A percentile compares a stretch with the other conserved stretches of the same genome.
phyloP scores from a whole-genome alignment of 1,140 invertebrate species.

The Brachionus plicatilis region DNA sequence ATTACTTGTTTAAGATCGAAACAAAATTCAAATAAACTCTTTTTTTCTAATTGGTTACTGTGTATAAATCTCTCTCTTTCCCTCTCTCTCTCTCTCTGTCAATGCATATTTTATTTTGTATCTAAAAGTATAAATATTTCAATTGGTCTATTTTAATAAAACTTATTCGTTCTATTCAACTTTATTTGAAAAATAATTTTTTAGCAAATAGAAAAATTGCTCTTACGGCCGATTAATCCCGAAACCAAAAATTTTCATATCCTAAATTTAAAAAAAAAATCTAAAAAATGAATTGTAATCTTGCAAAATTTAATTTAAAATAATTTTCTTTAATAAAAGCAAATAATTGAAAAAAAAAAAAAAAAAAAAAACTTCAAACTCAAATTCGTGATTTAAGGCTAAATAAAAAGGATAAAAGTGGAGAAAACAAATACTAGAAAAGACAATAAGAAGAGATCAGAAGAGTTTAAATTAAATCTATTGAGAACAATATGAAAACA shows the following conservation, averaged over 20 bases:
- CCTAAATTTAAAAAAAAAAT: no score
- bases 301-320: neutral
- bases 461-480: conserved; percentile 5
- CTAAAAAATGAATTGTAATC: neutral
- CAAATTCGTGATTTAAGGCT: conserved; percentile 4
- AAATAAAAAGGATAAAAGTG: neutral
- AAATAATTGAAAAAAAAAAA: neutral
- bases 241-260: no score
- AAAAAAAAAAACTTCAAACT: neutral
- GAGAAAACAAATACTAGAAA: neutral
- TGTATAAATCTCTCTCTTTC: neutral
- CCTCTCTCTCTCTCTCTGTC: no score
- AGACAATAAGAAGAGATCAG: neutral
- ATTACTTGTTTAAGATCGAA: conserved; percentile 4
- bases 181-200: neutral
- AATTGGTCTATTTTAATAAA: neutral
- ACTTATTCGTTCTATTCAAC: neutral
- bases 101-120: neutral
- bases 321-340: neutral
- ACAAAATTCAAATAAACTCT: conserved; percentile 14
- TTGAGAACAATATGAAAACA: neutral
- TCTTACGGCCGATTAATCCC: neutral
- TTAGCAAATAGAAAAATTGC: neutral
- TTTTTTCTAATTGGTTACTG: neutral
- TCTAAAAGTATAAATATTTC: neutral